Evolutionary conservation across 2,113 vertebrate genomes (phyloP), one percentile per base, ranked within the genome.

Genomic region (Podilymbus podiceps): DNA sequence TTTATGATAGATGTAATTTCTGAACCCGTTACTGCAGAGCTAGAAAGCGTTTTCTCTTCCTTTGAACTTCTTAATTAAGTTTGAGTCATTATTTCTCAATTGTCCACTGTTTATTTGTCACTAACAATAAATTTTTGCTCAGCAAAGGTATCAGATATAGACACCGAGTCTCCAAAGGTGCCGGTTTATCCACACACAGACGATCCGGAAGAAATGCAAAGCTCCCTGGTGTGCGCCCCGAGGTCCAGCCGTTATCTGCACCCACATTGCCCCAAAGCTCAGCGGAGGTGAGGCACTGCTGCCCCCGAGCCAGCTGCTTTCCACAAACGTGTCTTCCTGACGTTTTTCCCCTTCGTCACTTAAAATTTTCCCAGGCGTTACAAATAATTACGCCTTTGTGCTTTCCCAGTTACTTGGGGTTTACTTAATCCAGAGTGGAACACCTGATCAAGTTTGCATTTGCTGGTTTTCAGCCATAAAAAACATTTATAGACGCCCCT

Each of bases 401-500:
- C 24, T 62, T 20, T 21, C 40, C 77, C 42, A 30, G 56, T 91
- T 93, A 60, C 31, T 11, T 9, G 50, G 82, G 46, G 40, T 85
- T 96, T 90, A 8, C 47, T 62, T 58, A 59, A 15, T 15, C 44
- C 53, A 22, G 52, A 79, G 56, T 6, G 15, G 67, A 83, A 73
- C 94, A 88, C 78, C 90, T 89, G 85, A 77, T 86, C 76, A 75
- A 80, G 67, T 62, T 69, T 46, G 20, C 71, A 25, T 73, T 96
- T 93, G 87, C 55, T 75, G 11, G 42, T 81, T 63, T 31, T 92
- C 6, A 25, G 49, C 88, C 82, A 82, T 92, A 97, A 96, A 95
- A 92, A 88, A 64, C 85, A 81, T 94, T 97, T 93, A 88, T 76
- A 79, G 89, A 94, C 74, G 91, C 33, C 77, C 72, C 63, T 85